Base-by-base conservation (phyloP, 2,888 invertebrate genomes). In the Tineola bisselliella region DNA sequence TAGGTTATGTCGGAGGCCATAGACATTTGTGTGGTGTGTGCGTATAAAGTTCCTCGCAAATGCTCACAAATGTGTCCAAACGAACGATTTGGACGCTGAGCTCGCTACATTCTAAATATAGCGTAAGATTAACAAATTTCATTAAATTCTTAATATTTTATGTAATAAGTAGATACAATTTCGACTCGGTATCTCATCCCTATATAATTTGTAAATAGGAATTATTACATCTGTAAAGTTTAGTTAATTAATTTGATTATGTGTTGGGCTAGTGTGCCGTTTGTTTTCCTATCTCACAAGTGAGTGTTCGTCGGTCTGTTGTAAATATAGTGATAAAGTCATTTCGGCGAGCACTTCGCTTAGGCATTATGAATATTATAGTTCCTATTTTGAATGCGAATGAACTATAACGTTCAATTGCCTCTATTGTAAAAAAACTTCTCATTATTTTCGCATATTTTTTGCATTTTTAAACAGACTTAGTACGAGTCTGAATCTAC, bases 371-470 rank as follows among this genome's bases (percentile, higher is more conserved):
- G 84, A 84, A 87, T 87, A 75, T 87, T 87, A 87, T 87, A 87
- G 87, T 87, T 87, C 87, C 87, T 87, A 87, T 79, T 81, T 62
- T 61, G 75, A 77, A 81, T 81, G 84, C 84, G 84, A 84, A 84
- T 74, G 84, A 84, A 84, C 87, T 87, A 87, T 87, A 87, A 83
- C 78, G 84, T 87, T 87, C 87, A 83, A 82, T 82, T 84, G 86
- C 84, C 86, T 13, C n/a, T 31, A 81, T 79, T 78, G 83, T 79
- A 82, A 84, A 6, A 58, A 58, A 83, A 76, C 77, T 81, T 84
- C 84, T 86, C 84, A 84, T 86, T 84, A 75, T 81, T 86, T 84
- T 86, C 83, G 83, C 84, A 83, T 84, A 83, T 81, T 62, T 25
- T 82, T 82, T 87, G 87, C 87, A 87, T 87, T 87, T 87, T 83